Percentiles rank a stretch among this genome's conserved stretches.
Evolutionary conservation across 92 coral and sea anemone species (phyloP).

Genomic region (Palythoa heliodiscus): DNA sequence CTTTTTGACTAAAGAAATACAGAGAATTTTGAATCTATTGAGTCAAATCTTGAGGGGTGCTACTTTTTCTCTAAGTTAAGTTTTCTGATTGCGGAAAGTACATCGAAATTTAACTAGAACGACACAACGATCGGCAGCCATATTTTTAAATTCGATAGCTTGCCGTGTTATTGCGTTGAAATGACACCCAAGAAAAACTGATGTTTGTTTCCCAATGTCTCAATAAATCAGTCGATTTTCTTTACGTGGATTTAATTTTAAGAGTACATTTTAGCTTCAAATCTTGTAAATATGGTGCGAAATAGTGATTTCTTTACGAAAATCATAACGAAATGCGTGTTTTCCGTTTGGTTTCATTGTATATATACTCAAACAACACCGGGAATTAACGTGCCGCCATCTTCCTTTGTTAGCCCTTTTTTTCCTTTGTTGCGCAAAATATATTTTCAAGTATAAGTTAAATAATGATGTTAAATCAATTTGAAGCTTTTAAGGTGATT

Average conservation of each 20-base stretch:
- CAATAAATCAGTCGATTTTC: not conserved
- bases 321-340: conserved; percentile 8
- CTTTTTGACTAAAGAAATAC: not conserved
- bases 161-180: conserved; percentile 17
- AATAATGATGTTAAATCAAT: no score
- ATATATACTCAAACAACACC: not conserved
- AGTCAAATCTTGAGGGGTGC: not conserved
- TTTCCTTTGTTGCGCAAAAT: not conserved
- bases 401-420: not conserved
- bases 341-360: conserved; percentile 32
- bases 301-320: not conserved
- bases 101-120: not conserved
- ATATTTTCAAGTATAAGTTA: not conserved
- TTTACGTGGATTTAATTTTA: not conserved
- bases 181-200: conserved; percentile 3
- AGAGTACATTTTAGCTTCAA: not conserved
- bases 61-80: not conserved
- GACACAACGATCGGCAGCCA: conserved; percentile 29
- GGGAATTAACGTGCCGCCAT: not conserved
- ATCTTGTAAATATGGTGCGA: not conserved
- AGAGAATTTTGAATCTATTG: not conserved
- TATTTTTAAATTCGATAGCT: conserved; percentile 30
- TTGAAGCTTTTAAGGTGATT: no score
- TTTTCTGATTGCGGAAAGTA: not conserved
- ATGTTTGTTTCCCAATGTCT: not conserved